These are phyloP conservation scores for Apeltes quadracus DNA, from an alignment of 2,113 vertebrate species.

Conservation along the genomic window DNA sequence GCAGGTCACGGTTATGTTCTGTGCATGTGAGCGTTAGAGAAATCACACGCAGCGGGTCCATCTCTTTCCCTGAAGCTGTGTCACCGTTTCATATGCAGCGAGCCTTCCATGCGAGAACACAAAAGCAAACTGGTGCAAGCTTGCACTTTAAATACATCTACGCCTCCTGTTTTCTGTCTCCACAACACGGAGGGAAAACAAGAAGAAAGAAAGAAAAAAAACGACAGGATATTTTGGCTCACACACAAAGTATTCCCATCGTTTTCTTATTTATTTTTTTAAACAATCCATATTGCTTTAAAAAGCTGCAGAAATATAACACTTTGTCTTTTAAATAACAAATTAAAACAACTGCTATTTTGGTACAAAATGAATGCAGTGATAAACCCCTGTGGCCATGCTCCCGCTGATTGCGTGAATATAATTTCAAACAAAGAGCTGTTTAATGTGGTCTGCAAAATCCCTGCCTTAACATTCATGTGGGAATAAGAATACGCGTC, in stretches of 20 bases:
- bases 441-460: slow-evolving; percentile 39
- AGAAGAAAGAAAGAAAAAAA: slow-evolving; percentile 3
- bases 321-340: neutral
- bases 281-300: neutral
- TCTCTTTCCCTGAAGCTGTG: slow-evolving; percentile 70
- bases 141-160: slow-evolving; percentile 56
- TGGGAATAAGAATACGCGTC: slow-evolving; percentile 60
- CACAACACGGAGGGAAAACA: slow-evolving; percentile 8
- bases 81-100: slow-evolving; percentile 59
- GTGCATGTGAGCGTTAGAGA: slow-evolving; percentile 47
- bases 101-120: slow-evolving; percentile 58
- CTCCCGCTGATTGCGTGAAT: slow-evolving; percentile 6
- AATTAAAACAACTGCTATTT: slow-evolving; percentile 8
- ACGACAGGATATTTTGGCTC: slow-evolving; percentile 25
- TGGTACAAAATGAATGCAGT: slow-evolving; percentile 8
- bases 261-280: neutral
- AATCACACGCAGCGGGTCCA: slow-evolving; percentile 34
- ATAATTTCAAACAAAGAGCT: slow-evolving; percentile 46
- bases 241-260: neutral
- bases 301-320: neutral
- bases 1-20: slow-evolving; percentile 59
- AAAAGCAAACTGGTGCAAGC: slow-evolving; percentile 44
- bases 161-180: slow-evolving; percentile 52
- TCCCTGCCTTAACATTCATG: slow-evolving; percentile 47
- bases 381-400: slow-evolving; percentile 20